A percentile compares a stretch with the other conserved stretches of the same genome.
Conservation (phyloP, 2,113 vertebrate genomes). For the Lasiurus borealis region DNA sequence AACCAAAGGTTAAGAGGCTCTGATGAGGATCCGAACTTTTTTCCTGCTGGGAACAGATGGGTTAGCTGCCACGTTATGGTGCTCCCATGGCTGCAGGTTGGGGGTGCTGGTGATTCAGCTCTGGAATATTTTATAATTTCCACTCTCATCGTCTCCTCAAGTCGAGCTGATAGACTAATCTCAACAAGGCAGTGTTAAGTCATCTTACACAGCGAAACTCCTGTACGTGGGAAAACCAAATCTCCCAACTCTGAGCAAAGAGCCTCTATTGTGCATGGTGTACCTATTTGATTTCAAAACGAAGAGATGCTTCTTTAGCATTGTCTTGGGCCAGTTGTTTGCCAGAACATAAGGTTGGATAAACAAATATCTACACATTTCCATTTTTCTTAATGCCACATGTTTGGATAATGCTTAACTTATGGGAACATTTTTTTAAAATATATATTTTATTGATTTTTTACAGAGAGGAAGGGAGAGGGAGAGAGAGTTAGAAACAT, state of each 20-base stretch:
- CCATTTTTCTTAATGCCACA: not conserved
- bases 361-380: not conserved
- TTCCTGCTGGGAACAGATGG: not conserved
- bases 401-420: not conserved
- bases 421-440: not conserved
- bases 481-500: no score
- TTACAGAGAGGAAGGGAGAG: no score
- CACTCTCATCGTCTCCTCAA: not conserved
- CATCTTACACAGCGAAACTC: not conserved
- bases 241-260: not conserved
- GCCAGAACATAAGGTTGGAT: not conserved
- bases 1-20: not conserved
- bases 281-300: not conserved
- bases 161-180: not conserved
- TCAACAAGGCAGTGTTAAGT: not conserved
- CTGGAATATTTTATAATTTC: not conserved
- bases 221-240: not conserved
- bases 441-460: no score
- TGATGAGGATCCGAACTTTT: not conserved
- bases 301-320: not conserved
- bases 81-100: not conserved
- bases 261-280: not conserved
- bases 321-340: not conserved
- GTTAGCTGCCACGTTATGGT: rapidly evolving
- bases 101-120: not conserved